phyloP scores from a whole-genome alignment of 2,113 vertebrate genomes.

The Corvus hawaiiensis region DNA sequence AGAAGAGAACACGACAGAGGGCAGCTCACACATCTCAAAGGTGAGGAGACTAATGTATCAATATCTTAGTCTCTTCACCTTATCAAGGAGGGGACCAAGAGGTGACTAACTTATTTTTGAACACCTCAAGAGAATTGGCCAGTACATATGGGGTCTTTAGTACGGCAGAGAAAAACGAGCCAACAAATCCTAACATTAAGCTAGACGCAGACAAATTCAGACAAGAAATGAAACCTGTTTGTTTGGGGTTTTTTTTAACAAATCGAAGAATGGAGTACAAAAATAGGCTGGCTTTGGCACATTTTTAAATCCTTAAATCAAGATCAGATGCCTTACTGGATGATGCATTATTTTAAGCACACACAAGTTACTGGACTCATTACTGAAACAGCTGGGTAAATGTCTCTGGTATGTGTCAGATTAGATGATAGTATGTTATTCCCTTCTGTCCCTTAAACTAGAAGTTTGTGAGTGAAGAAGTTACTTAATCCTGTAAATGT shows the following conservation, averaged over 20 bases:
- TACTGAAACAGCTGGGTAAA: constrained; percentile 36
- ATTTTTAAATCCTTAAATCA: background rate
- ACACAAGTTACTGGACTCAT: background rate
- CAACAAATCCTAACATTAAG: background rate
- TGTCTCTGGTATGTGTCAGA: constrained; percentile 4
- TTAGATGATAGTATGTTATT: background rate
- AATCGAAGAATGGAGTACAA: background rate
- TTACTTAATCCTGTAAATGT: background rate
- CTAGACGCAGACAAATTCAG: background rate
- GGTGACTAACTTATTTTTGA: background rate
- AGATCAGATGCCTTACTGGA: background rate
- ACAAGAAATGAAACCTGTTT: background rate
- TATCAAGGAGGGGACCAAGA: background rate
- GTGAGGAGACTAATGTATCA: fast-evolving
- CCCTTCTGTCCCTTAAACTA: background rate
- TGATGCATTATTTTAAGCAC: background rate
- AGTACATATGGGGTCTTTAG: background rate
- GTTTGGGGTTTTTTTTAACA: background rate
- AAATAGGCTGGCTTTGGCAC: background rate
- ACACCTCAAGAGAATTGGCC: background rate
- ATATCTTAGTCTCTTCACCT: background rate
- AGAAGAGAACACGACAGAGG: background rate
- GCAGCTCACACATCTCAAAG: background rate
- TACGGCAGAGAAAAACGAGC: background rate
- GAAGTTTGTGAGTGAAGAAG: background rate